phyloP scores from a whole-genome alignment of 2,797 vertebrate species.

The Karalla daura region DNA sequence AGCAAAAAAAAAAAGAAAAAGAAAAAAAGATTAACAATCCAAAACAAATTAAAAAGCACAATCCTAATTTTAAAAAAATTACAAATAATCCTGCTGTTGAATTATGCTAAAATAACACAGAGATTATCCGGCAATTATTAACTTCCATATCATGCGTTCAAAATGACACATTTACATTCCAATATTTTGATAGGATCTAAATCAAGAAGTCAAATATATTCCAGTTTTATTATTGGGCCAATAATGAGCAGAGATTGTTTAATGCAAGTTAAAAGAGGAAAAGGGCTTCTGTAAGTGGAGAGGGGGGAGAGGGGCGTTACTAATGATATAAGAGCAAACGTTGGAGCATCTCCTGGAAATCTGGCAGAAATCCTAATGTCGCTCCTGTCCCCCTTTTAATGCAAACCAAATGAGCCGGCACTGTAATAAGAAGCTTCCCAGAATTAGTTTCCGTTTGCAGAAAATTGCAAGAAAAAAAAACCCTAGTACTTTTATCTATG shows the following conservation, averaged over 20 bases:
- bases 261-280: constrained; percentile 77
- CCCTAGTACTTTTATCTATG: constrained; percentile 98
- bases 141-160: constrained; percentile 69
- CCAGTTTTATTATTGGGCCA: constrained; percentile 80
- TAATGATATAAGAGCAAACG: constrained; percentile 95
- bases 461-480: constrained; percentile 92
- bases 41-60: constrained; percentile 62
- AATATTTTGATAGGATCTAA: constrained; percentile 82
- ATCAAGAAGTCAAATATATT: constrained; percentile 83
- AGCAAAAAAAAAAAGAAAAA: constrained; percentile 27
- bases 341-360: constrained; percentile 95
- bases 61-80: constrained; percentile 58
- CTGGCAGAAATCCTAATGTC: constrained; percentile 98
- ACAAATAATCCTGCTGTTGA: constrained; percentile 63
- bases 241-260: constrained; percentile 81
- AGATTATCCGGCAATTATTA: constrained; percentile 69
- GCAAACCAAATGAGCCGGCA: constrained; percentile 97
- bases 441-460: constrained; percentile 99
- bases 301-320: constrained; percentile 55
- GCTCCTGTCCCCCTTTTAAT: constrained; percentile 97
- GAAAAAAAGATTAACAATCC: constrained; percentile 45
- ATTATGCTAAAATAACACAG: constrained; percentile 65
- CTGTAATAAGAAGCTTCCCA: constrained; percentile 99
- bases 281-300: constrained; percentile 45
- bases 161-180: constrained; percentile 79